phyloP scores from a whole-genome alignment of 1,140 invertebrate species.

The Bombus ignitus region DNA sequence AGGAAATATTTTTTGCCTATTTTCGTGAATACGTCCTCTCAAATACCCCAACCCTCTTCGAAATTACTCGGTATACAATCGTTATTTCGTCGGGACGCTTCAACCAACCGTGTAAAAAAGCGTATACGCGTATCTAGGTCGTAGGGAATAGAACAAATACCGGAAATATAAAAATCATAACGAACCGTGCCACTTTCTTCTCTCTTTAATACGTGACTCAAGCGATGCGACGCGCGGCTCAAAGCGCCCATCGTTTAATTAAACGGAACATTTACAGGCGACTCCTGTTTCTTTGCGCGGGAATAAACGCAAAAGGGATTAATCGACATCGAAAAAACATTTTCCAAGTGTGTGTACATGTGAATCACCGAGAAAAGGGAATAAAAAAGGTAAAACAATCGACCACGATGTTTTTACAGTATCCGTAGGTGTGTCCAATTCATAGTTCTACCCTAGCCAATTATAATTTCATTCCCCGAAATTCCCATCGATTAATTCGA shows the following conservation, averaged over 20 bases:
- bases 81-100: background rate
- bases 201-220: background rate
- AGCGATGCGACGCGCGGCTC: background rate
- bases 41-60: background rate
- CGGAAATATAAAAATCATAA: constrained; percentile 4
- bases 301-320: background rate
- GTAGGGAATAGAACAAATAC: constrained; percentile 6
- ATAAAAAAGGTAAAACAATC: background rate
- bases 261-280: background rate
- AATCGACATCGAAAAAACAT: background rate
- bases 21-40: background rate
- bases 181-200: background rate
- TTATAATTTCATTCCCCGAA: constrained; percentile 60
- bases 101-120: background rate
- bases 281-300: background rate
- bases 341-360: background rate
- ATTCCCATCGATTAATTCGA: constrained; percentile 49
- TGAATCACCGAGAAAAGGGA: background rate
- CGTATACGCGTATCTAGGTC: background rate
- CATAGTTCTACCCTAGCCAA: constrained; percentile 15
- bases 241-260: background rate
- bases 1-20: background rate
- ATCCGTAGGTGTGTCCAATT: constrained; percentile 23
- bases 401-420: background rate
- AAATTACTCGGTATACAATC: background rate